A percentile compares a stretch with the other conserved stretches of the same genome.
Conservation (phyloP, 2,888 invertebrate species). For the Drymonia ruficornis region DNA sequence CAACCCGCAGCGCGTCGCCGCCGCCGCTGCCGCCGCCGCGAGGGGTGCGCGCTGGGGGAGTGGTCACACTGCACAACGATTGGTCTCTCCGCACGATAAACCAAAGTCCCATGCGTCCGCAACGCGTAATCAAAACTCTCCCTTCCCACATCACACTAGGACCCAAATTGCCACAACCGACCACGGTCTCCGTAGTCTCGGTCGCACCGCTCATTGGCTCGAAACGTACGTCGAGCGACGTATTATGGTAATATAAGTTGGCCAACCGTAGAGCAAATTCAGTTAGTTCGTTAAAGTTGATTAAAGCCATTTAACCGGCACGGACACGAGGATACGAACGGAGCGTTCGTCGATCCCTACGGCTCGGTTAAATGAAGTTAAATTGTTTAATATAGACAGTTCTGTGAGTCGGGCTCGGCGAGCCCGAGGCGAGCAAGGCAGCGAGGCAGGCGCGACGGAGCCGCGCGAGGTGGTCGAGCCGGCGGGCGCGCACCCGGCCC, state of each 20-base stretch:
- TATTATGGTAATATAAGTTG: constrained; percentile 85
- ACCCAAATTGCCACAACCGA: constrained; percentile 55
- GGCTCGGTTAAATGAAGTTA: constrained; percentile 76
- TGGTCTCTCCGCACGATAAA: constrained; percentile 47
- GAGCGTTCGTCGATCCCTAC: constrained; percentile 78
- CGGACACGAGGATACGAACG: constrained; percentile 80
- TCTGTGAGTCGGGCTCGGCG: constrained; percentile 50
- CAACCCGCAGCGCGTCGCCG: constrained; percentile 37
- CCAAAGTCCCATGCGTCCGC: constrained; percentile 64
- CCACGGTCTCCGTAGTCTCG: constrained; percentile 40
- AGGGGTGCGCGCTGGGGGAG: constrained; percentile 50
- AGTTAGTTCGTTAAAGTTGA: constrained; percentile 85
- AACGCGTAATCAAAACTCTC: constrained; percentile 51
- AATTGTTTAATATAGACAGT: constrained; percentile 78
- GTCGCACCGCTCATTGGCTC: constrained; percentile 69
- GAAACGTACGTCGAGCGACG: constrained; percentile 50
- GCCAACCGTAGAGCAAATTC: constrained; percentile 83
- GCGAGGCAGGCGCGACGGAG: constrained; percentile 72
- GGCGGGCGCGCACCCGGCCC: constrained; percentile 79
- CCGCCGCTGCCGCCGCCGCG: constrained; percentile 34
- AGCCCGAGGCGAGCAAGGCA: constrained; percentile 50
- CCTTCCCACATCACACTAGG: constrained; percentile 55
- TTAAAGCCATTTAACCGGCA: constrained; percentile 85
- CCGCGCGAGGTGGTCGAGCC: constrained; percentile 77
- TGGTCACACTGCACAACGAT: constrained; percentile 53